phyloP scores from a whole-genome alignment of 1,140 invertebrate genomes.

The Neodiprion virginianus region DNA sequence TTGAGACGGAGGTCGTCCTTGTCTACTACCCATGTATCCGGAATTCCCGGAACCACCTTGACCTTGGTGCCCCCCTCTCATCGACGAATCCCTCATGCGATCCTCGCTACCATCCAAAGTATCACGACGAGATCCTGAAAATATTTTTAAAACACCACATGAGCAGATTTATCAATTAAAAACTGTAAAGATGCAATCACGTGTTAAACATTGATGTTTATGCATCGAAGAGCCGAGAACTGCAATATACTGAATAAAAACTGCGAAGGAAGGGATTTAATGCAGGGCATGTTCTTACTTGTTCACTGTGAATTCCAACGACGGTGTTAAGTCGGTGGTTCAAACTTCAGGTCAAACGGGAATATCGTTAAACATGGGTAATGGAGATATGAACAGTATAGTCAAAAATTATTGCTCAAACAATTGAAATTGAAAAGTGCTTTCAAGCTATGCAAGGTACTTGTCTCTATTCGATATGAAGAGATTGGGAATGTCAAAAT shows the following conservation, averaged over 20 bases:
- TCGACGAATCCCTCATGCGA: constrained; percentile 62
- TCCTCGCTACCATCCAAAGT: constrained; percentile 66
- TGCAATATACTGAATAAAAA: too few relatives aligned
- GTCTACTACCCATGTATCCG: constrained; percentile 50
- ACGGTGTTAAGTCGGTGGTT: background rate
- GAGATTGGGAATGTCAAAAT: too few relatives aligned
- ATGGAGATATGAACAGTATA: too few relatives aligned
- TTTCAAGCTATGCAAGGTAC: too few relatives aligned
- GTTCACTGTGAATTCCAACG: background rate
- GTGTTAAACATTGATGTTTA: constrained; percentile 24
- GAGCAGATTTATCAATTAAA: background rate
- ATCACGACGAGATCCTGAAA: constrained; percentile 64
- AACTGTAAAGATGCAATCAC: constrained; percentile 13
- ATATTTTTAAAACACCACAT: constrained; percentile 24
- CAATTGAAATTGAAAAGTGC: too few relatives aligned
- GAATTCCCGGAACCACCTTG: constrained; percentile 43
- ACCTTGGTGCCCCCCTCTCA: constrained; percentile 54
- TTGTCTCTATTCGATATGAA: too few relatives aligned
- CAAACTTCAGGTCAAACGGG: background rate
- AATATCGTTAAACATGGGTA: background rate
- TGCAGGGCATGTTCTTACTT: background rate
- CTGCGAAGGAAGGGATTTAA: too few relatives aligned
- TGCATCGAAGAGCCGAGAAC: background rate
- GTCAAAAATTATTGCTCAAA: too few relatives aligned
- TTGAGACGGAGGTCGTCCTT: constrained; percentile 55